Conservation (phyloP, 1,140 invertebrate species). For the Drosophila albomicans region DNA sequence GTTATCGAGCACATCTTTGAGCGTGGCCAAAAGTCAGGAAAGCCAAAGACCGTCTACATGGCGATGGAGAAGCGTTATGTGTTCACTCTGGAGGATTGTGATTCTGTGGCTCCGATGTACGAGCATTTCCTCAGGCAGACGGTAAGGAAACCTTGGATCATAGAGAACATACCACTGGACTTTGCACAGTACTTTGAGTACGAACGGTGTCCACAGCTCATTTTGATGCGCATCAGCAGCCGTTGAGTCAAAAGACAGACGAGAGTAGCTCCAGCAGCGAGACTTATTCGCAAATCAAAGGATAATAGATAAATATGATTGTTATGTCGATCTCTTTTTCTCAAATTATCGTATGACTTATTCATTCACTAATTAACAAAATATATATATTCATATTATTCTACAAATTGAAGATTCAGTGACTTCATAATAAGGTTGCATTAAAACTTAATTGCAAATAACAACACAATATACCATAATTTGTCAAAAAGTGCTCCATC, state of each 20-base stretch:
- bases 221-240: conserved; percentile 89
- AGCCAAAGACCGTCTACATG: conserved; percentile 88
- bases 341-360: too few species aligned
- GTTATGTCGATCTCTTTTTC: too few species aligned
- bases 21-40: conserved; percentile 85
- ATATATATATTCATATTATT: too few species aligned
- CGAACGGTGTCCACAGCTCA: conserved; percentile 90
- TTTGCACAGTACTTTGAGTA: conserved; percentile 94
- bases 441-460: too few species aligned
- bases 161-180: conserved; percentile 88
- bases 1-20: conserved; percentile 90
- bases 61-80: conserved; percentile 95
- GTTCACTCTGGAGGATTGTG: conserved; percentile 92
- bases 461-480: too few species aligned
- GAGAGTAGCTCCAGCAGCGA: too few species aligned
- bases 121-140: conserved; percentile 90
- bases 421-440: too few species aligned
- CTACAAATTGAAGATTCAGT: too few species aligned
- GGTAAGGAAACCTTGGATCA: conserved; percentile 85
- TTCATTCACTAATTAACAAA: too few species aligned
- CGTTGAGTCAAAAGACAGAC: conserved; percentile 9
- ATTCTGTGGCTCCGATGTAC: conserved; percentile 93
- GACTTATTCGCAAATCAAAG: too few species aligned
- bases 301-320: too few species aligned
- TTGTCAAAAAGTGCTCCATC: too few species aligned